Percentiles rank a stretch among this genome's conserved stretches.
Conservation (phyloP, 2,113 vertebrate genomes). For the Gymnarchus niloticus region DNA sequence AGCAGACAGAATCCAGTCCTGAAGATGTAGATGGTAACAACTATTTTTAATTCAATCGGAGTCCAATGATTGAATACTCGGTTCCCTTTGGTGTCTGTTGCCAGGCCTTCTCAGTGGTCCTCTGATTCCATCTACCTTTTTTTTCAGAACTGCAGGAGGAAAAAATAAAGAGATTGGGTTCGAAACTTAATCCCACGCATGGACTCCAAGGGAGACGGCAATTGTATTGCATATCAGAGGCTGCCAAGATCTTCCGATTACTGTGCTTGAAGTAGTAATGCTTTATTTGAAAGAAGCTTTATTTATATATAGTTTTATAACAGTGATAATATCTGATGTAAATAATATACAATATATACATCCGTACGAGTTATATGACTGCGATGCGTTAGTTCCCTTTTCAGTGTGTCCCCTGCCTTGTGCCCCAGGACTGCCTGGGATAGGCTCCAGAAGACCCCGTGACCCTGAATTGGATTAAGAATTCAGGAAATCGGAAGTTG, state of each 20-base stretch:
- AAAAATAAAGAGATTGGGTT: background rate
- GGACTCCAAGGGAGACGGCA: background rate
- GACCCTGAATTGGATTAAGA: too few species aligned
- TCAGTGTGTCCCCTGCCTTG: too few species aligned
- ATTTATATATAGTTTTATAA: too few species aligned
- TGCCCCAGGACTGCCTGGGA: too few species aligned
- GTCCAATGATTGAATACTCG: background rate
- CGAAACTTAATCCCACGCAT: background rate
- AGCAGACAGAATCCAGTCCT: background rate
- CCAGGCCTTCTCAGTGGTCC: background rate
- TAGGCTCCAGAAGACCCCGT: too few species aligned
- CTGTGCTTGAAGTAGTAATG: background rate
- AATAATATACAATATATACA: background rate
- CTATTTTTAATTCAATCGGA: background rate
- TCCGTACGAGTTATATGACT: background rate
- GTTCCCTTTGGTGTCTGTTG: background rate
- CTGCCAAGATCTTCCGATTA: background rate
- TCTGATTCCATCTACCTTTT: background rate
- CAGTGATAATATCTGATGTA: background rate
- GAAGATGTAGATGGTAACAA: background rate
- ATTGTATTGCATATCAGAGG: background rate
- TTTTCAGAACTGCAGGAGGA: background rate
- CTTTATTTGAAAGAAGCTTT: background rate
- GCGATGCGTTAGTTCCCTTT: too few species aligned
- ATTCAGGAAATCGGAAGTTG: too few species aligned